phyloP scores from a whole-genome alignment of 2,888 invertebrate species.

The Pristionchus maxplancki region DNA sequence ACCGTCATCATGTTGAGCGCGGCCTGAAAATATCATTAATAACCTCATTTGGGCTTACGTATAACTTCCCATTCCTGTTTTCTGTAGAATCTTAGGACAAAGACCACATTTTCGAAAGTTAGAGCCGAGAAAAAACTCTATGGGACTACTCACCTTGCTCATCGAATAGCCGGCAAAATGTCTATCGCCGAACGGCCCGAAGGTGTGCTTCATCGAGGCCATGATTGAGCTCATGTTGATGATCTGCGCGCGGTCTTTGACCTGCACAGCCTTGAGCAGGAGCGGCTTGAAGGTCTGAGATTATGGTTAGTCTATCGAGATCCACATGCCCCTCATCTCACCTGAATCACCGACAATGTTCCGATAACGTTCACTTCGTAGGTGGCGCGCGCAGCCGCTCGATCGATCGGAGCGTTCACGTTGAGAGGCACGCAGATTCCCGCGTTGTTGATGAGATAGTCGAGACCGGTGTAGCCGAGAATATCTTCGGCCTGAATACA shows the following conservation, averaged over 20 bases:
- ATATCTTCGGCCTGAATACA: neutral
- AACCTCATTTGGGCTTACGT: too few species aligned
- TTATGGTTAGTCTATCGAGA: too few species aligned
- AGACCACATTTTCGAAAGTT: too few species aligned
- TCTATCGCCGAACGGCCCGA: neutral
- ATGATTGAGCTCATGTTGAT: conserved; percentile 1
- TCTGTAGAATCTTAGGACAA: too few species aligned
- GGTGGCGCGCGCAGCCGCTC: neutral
- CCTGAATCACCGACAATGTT: conserved; percentile 28
- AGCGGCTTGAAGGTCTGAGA: conserved; percentile 10
- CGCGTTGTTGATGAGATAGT: conserved; percentile 14
- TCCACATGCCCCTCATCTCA: neutral
- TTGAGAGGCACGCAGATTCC: neutral
- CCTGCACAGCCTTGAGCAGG: neutral
- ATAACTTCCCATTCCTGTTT: too few species aligned
- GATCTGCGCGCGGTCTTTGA: neutral
- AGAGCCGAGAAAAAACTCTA: too few species aligned
- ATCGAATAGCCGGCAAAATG: conserved; percentile 20
- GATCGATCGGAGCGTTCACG: conserved; percentile 8
- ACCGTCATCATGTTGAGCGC: conserved; percentile 38
- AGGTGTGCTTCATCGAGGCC: conserved; percentile 18
- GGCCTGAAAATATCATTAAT: neutral
- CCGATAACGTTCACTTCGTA: neutral
- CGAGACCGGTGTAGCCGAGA: neutral
- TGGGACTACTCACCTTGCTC: conserved; percentile 36